Evolutionary conservation across 37 sponge, comb jelly and placozoan species (phyloP), one percentile per base, ranked within the genome.

Genomic region (Aphrocallistes beatrix): DNA sequence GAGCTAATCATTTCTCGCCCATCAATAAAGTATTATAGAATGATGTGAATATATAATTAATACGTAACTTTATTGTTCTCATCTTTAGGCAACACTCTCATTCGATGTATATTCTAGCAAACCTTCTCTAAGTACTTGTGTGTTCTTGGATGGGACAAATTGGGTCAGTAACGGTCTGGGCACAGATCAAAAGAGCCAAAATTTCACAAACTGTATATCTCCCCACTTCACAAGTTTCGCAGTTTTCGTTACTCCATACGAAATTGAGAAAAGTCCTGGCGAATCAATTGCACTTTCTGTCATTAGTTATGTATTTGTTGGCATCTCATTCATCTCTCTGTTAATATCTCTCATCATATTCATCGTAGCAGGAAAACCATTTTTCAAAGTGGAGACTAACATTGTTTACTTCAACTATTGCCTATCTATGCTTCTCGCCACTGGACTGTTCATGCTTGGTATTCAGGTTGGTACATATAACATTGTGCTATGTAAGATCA

Each of bases 181-280:
- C n/a, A 60, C 75, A 3, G 8, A 3, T 3, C 3, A 19, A 6
- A 60, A 19, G n/a, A n/a, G n/a, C 6, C 1, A 60, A 21, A 60
- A 60, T 60, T 6, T 60, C 75, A 60, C 75, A 19, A 25, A 25
- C n/a, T 60, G 75, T 60, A 6, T 25, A 25, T 25, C 75, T 25
- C 3, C 10, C 75, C 75, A 60, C n/a, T 60, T 60, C 3, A 60
- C 75, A 60, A 60, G 75, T 60, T 60, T 60, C 21, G 75, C 75
- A 6, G 75, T 60, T 60, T 60, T 60, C 75, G 75, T 60, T 6
- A 60, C 75, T 19, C 75, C 75, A 60, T 6, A 30, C 28, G 34
- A 60, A 60, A 3, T 60, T 25, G 21, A 30, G 10, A 30, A 13
- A 25, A 28, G 34, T 60, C n/a, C n/a, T n/a, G n/a, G n/a, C n/a